A percentile compares a stretch with the other conserved stretches of the same genome.
These are phyloP conservation scores for Megaleporinus macrocephalus DNA, from an alignment of 2,113 vertebrate genomes.

Conservation along the genomic window DNA sequence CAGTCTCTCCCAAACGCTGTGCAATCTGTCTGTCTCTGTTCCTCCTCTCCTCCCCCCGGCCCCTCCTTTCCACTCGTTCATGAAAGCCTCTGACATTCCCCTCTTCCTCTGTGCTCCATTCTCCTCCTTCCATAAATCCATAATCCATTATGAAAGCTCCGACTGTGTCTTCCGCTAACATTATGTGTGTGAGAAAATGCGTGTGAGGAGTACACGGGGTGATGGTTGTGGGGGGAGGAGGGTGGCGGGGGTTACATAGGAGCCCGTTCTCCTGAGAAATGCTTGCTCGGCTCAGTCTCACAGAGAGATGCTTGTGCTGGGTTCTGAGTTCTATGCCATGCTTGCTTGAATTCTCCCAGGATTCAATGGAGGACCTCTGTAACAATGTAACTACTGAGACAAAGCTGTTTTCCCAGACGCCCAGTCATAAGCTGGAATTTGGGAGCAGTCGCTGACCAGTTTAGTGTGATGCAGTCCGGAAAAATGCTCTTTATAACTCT, in stretches of 20 bases:
- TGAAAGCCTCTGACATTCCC: slow-evolving; percentile 30
- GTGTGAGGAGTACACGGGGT: background rate
- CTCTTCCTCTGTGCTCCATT: background rate
- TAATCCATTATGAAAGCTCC: slow-evolving; percentile 37
- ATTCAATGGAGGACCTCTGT: background rate
- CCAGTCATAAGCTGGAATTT: slow-evolving; percentile 2
- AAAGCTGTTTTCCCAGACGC: slow-evolving; percentile 1
- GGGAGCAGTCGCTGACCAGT: background rate
- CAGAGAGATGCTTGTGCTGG: slow-evolving; percentile 9
- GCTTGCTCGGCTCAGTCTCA: background rate
- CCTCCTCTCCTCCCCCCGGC: background rate
- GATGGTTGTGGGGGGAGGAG: background rate
- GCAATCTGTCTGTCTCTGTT: slow-evolving; percentile 22
- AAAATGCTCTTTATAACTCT: background rate
- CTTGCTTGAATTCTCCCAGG: background rate
- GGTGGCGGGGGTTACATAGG: background rate
- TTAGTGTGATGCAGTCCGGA: background rate
- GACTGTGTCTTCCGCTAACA: slow-evolving; percentile 26
- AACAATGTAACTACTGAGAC: background rate
- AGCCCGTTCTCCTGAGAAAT: slow-evolving; percentile 6
- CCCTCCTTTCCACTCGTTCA: slow-evolving; percentile 11
- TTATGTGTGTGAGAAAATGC: slow-evolving; percentile 18
- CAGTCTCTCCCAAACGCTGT: slow-evolving; percentile 19
- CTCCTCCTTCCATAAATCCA: slow-evolving; percentile 26
- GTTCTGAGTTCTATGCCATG: background rate